Evolutionary conservation across 37 sponge, comb jelly and placozoan genomes (phyloP).

Genomic region (Cladorhizidae sp.): DNA sequence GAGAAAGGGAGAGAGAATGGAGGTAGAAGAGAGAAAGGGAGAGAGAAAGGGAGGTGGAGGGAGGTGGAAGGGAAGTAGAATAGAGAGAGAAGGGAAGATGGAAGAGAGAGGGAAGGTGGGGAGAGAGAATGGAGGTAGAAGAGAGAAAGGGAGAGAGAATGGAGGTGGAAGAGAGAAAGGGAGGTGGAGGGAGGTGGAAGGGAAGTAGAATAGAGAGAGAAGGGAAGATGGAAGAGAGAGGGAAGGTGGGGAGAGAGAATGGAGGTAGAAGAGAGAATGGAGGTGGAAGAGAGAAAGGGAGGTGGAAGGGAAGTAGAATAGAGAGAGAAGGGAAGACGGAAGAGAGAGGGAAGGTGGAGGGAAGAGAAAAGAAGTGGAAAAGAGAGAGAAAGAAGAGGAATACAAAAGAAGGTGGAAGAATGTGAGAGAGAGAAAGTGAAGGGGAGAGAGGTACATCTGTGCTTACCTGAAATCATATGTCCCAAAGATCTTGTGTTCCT

Average conservation of each 20-base stretch:
- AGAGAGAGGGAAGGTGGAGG: not conserved
- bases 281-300: not conserved
- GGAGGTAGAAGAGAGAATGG: not conserved
- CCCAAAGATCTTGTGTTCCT: constrained; percentile 65
- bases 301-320: not conserved
- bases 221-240: not conserved
- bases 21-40: not conserved
- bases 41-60: not conserved
- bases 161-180: no score
- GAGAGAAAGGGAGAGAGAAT: not conserved
- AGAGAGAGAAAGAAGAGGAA: not conserved
- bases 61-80: not conserved
- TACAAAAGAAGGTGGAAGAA: not conserved
- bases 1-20: not conserved
- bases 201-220: not conserved
- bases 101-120: not conserved
- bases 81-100: not conserved
- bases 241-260: not conserved
- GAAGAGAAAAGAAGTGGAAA: no score
- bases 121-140: not conserved
- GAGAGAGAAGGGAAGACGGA: not conserved
- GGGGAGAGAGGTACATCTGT: not conserved
- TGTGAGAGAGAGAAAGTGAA: not conserved
- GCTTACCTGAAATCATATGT: constrained; percentile 75
- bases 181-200: not conserved